These are phyloP conservation scores for Aleiodes testaceus DNA, from an alignment of 2,888 invertebrate genomes.

Conservation along the genomic window DNA sequence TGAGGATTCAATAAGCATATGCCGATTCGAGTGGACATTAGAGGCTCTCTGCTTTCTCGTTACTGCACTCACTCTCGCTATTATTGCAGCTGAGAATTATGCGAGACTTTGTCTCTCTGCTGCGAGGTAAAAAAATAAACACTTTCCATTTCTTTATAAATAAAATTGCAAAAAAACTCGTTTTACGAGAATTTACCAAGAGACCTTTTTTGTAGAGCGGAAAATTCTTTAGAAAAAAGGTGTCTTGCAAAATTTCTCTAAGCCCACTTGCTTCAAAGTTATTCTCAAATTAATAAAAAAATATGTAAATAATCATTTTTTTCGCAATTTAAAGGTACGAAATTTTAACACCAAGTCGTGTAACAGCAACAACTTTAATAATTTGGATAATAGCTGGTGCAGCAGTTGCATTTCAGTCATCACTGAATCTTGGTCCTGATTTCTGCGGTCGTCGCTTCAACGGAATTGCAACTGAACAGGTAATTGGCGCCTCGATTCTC, in stretches of 20 bases:
- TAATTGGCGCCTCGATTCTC: constrained; percentile 76
- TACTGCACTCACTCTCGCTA: constrained; percentile 77
- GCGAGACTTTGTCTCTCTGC: constrained; percentile 77
- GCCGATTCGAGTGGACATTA: constrained; percentile 80
- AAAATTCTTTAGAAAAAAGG: no score
- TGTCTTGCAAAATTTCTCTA: no score
- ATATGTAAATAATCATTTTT: background rate
- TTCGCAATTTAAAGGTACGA: constrained; percentile 67
- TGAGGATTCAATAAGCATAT: constrained; percentile 76
- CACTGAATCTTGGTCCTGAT: constrained; percentile 78
- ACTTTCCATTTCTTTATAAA: no score
- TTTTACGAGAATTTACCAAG: constrained; percentile 33
- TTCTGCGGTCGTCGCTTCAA: constrained; percentile 78
- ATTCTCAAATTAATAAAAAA: background rate
- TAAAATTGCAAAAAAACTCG: no score
- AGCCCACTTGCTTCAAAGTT: no score
- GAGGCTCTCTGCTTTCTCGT: constrained; percentile 80
- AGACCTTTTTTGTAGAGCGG: no score
- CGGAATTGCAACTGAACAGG: constrained; percentile 77
- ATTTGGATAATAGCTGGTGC: constrained; percentile 77
- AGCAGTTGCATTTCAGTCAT: constrained; percentile 78
- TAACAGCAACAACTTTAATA: constrained; percentile 75
- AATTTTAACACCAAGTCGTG: constrained; percentile 73
- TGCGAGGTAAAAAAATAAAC: constrained; percentile 66
- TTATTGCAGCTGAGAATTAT: constrained; percentile 81